phyloP scores from a whole-genome alignment of 2,888 invertebrate species.

The Dynastes maya region DNA sequence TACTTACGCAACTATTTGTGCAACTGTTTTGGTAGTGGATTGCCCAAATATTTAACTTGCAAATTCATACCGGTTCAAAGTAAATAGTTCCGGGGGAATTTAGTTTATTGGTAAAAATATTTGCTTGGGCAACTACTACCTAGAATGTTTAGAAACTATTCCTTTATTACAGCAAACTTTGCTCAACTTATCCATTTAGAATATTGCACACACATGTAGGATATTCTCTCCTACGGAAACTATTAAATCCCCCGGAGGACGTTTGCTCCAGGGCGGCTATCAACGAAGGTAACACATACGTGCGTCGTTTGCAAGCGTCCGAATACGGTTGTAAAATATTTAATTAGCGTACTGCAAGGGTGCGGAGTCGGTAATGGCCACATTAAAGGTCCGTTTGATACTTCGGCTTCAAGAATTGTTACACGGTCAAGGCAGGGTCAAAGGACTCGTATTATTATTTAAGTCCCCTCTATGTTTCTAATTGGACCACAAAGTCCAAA shows the following conservation, averaged over 20 bases:
- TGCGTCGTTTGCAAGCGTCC: slow-evolving; percentile 22
- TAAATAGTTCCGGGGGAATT: slow-evolving; percentile 8
- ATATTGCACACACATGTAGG: slow-evolving; percentile 21
- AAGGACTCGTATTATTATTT: slow-evolving; percentile 59
- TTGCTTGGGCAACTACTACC: not conserved
- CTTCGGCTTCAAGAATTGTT: slow-evolving; percentile 57
- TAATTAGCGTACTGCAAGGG: slow-evolving; percentile 43
- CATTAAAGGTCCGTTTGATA: slow-evolving; percentile 57
- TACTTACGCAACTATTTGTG: not conserved
- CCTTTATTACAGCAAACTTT: slow-evolving; percentile 43
- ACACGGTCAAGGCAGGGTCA: slow-evolving; percentile 58
- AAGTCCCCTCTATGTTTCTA: slow-evolving; percentile 55
- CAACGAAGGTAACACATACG: slow-evolving; percentile 32
- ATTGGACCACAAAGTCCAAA: slow-evolving; percentile 57
- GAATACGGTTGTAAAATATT: slow-evolving; percentile 44
- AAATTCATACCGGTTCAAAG: not conserved
- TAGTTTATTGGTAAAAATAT: slow-evolving; percentile 1
- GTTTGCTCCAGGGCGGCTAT: slow-evolving; percentile 8
- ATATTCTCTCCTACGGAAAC: slow-evolving; percentile 17
- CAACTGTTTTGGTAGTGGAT: not conserved
- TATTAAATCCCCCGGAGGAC: slow-evolving; percentile 39
- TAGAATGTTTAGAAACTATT: slow-evolving; percentile 34
- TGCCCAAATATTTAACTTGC: not conserved
- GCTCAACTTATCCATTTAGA: slow-evolving; percentile 17
- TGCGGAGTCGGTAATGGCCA: slow-evolving; percentile 47